Percentiles rank a stretch among this genome's conserved stretches.
Conservation (phyloP, 2,113 vertebrate genomes). For the Xenopus borealis region DNA sequence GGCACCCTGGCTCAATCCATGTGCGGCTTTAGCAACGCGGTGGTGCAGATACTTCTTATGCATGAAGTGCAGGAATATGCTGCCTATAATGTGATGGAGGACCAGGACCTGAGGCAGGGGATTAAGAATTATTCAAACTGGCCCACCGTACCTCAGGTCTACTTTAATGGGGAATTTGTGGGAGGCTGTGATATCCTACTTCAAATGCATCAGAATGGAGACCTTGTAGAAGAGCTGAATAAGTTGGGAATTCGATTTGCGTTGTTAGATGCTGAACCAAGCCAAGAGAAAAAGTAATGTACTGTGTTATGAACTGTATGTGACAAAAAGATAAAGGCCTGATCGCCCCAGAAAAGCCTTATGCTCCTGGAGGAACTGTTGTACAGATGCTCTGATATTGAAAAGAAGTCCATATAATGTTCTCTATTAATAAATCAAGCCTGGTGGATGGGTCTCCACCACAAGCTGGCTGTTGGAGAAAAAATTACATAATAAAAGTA, state of each 20-base stretch:
- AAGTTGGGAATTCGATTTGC: conserved; percentile 88
- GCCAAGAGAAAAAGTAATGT: conserved; percentile 79
- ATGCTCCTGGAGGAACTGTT: background rate
- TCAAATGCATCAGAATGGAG: conserved; percentile 98
- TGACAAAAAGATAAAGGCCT: background rate
- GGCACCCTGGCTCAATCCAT: conserved; percentile 87
- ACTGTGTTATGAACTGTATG: conserved; percentile 9
- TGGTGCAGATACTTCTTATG: conserved; percentile 96
- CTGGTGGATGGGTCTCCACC: background rate
- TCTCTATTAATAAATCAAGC: background rate
- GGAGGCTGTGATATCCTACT: conserved; percentile 97
- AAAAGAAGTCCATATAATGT: background rate
- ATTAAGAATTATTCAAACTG: conserved; percentile 94
- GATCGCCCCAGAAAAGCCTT: conserved; percentile 58
- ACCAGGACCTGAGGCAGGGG: conserved; percentile 88
- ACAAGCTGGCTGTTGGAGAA: background rate
- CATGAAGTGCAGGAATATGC: conserved; percentile 86
- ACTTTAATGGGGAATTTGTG: conserved; percentile 93
- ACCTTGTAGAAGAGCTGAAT: conserved; percentile 90
- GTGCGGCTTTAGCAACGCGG: conserved; percentile 96
- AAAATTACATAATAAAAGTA: background rate
- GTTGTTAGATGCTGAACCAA: conserved; percentile 74
- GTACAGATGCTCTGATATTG: background rate
- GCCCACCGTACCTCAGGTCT: conserved; percentile 98
- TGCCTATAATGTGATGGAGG: conserved; percentile 89